Percentiles rank a stretch among this genome's conserved stretches.
These are phyloP conservation scores for Periophthalmodon schlosseri DNA, from an alignment of 2,113 vertebrate species.

Conservation along the genomic window DNA sequence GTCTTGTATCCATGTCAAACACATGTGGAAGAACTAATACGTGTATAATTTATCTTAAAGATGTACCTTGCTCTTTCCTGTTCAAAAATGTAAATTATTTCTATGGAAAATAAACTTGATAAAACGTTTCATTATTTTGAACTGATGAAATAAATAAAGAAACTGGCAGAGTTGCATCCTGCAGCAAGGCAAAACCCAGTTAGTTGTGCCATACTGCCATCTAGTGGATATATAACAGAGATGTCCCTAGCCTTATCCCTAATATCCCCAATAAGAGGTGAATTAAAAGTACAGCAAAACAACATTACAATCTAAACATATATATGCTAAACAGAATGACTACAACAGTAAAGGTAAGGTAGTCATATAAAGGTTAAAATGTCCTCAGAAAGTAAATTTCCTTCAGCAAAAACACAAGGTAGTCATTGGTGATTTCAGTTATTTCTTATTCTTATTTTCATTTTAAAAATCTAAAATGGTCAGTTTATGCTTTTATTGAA, in stretches of 20 bases:
- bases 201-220: conserved; percentile 20
- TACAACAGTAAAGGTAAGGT: too few species aligned
- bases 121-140: background rate
- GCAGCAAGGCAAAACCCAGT: background rate
- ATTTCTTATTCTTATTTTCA: too few species aligned
- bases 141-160: background rate
- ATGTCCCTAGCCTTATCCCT: background rate
- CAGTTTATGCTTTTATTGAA: too few species aligned
- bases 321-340: too few species aligned
- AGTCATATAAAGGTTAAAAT: background rate
- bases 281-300: background rate
- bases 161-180: background rate
- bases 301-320: background rate
- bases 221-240: conserved; percentile 40
- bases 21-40: background rate
- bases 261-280: background rate
- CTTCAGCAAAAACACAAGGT: background rate
- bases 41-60: background rate
- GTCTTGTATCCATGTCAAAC: conserved; percentile 4
- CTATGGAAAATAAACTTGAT: background rate
- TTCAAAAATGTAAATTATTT: conserved; percentile 4
- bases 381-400: background rate
- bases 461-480: too few species aligned
- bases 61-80: background rate
- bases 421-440: background rate